Percentiles rank a stretch among this genome's conserved stretches.
These are phyloP conservation scores for Acanthosepion pharaonis DNA, from an alignment of 2,888 invertebrate species.

Conservation along the genomic window DNA sequence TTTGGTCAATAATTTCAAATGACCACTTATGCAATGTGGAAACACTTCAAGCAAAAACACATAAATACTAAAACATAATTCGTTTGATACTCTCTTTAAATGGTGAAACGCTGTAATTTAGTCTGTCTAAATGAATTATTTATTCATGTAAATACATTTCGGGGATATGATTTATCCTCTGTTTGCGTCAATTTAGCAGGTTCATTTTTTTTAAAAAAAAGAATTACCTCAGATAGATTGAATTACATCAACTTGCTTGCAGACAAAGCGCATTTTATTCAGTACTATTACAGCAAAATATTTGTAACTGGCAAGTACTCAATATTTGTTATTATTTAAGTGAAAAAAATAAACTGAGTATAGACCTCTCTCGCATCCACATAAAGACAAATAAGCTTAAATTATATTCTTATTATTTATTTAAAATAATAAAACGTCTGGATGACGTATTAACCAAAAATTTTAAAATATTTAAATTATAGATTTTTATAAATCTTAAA, in stretches of 20 bases:
- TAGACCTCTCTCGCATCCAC: no score
- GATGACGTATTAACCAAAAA: no score
- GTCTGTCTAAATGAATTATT: conserved; percentile 9
- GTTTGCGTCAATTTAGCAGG: not conserved
- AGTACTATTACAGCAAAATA: not conserved
- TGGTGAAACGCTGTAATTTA: not conserved
- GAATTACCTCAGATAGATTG: not conserved
- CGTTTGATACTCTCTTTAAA: conserved; percentile 17
- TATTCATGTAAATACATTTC: conserved; percentile 2
- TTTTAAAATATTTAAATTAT: no score
- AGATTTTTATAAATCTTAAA: no score
- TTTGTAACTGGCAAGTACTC: not conserved
- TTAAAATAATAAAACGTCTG: no score
- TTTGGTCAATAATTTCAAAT: not conserved
- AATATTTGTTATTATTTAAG: not conserved
- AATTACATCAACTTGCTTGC: not conserved
- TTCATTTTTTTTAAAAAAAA: not conserved
- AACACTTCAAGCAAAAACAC: not conserved
- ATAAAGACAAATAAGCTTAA: no score
- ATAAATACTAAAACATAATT: not conserved
- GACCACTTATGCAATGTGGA: not conserved
- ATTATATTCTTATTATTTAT: no score
- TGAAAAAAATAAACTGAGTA: not conserved
- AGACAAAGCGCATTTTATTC: conserved; percentile 1
- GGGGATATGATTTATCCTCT: not conserved